Evolutionary conservation across 2,113 vertebrate genomes (phyloP), one percentile per base, ranked within the genome.

Genomic region (Dromaius novaehollandiae): DNA sequence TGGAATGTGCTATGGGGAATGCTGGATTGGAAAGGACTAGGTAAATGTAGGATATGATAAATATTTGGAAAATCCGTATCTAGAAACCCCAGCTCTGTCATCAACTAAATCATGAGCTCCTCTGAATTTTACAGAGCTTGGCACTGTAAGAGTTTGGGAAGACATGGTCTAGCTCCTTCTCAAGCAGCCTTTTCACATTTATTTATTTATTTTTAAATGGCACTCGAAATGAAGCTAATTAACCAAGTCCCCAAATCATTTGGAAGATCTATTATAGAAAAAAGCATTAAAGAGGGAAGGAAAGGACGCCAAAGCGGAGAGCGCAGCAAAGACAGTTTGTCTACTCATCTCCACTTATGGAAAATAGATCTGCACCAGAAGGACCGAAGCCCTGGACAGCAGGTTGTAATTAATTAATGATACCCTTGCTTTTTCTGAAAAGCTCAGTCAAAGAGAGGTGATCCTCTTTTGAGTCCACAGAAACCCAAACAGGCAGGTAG

Each of bases 151-250:
- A 80, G 9, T 44, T 19, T 75, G 21, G 20, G 32, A 95, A 71
- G 69, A 79, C 10, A n/a, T 0, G 2, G 7, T 85, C 71, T 65
- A 65, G 32, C 12, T 94, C 30, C 82, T 93, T 71, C 55, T 87
- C 55, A 84, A 92, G 19, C 26, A 82, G 16, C 30, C 30, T n/a
- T 80, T 69, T 30, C 10, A 74, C 20, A 74, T 61, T 86, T 94
- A 74, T 88, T 89, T 86, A 76, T 65, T 65, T 73, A 92, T 89
- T 93, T 38, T 89, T 26, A 91, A 85, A 65, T 82, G 34, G 16
- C 58, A 61, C 38, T 70, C 17, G 40, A 94, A 85, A 85, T 21
- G 1, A 80, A 88, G 50, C 17, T 89, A 65, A 85, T 94, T 89
- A 95, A 44, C 48, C 48, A 79, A 56, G 46, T 87, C 82, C 44